Evolutionary conservation across 1,140 invertebrate species (phyloP).

Genomic region (Glomeris maerens): DNA sequence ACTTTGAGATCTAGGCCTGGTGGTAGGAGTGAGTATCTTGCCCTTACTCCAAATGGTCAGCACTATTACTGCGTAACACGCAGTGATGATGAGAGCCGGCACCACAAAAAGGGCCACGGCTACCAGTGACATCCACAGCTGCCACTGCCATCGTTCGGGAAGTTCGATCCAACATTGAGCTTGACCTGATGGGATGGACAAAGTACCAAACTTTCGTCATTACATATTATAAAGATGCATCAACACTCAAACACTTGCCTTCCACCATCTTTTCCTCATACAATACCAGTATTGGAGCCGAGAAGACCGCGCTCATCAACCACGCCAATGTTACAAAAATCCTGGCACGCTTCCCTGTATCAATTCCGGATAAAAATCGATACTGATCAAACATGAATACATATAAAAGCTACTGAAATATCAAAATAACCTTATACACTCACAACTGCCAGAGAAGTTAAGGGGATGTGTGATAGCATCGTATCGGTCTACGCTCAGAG

Average conservation of each 20-base stretch:
- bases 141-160: constrained; percentile 56
- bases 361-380: too few species aligned
- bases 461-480: constrained; percentile 89
- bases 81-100: constrained; percentile 75
- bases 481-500: constrained; percentile 83
- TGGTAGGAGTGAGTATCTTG: constrained; percentile 20
- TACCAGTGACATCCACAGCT: constrained; percentile 74
- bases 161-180: constrained; percentile 85
- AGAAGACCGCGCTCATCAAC: constrained; percentile 64
- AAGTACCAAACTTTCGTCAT: not conserved
- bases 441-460: constrained; percentile 85
- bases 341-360: constrained; percentile 63
- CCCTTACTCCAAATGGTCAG: constrained; percentile 79
- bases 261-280: constrained; percentile 51
- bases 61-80: constrained; percentile 82
- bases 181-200: constrained; percentile 36
- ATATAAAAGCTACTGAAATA: too few species aligned
- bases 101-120: constrained; percentile 68
- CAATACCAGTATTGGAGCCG: constrained; percentile 63
- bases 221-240: not conserved
- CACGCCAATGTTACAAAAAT: constrained; percentile 63
- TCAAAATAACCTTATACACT: constrained; percentile 35
- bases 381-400: too few species aligned
- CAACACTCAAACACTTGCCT: constrained; percentile 18
- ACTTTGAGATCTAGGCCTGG: too few species aligned